Conservation (phyloP, 2,888 invertebrate species). For the Drosophila cyrtoloma region DNA sequence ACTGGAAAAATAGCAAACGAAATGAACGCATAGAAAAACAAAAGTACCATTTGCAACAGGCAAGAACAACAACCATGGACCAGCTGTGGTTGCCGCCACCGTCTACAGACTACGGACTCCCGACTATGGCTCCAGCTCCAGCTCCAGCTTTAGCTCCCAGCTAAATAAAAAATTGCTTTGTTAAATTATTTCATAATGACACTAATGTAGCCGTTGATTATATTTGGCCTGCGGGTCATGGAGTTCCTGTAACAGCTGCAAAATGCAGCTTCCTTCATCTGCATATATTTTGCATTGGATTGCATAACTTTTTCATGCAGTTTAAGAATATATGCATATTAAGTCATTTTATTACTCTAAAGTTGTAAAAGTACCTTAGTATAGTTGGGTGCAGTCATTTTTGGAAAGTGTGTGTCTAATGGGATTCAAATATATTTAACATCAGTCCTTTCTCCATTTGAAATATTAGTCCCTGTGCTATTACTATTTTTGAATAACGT, state of each 20-base stretch:
- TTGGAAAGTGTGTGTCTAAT: not conserved
- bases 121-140: slow-evolving; percentile 1
- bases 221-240: slow-evolving; percentile 77
- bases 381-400: not conserved
- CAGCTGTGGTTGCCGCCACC: slow-evolving; percentile 48
- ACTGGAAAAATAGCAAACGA: slow-evolving; percentile 57
- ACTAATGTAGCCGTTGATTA: slow-evolving; percentile 76
- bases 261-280: slow-evolving; percentile 39
- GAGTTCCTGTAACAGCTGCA: slow-evolving; percentile 69
- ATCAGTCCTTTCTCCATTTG: not conserved
- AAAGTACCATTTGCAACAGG: slow-evolving; percentile 46
- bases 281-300: slow-evolving; percentile 40
- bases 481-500: not conserved
- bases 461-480: not conserved
- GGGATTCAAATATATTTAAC: not conserved
- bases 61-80: slow-evolving; percentile 55
- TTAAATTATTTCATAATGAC: slow-evolving; percentile 81
- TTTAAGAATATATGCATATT: slow-evolving; percentile 6
- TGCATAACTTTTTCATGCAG: slow-evolving; percentile 19
- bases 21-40: slow-evolving; percentile 75
- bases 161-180: slow-evolving; percentile 76
- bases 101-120: slow-evolving; percentile 24
- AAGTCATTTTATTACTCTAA: not conserved
- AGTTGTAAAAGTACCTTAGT: not conserved
- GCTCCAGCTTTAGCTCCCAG: slow-evolving; percentile 16